Base-by-base conservation (phyloP, 1,140 invertebrate species). In the Andrena cerasifolii region DNA sequence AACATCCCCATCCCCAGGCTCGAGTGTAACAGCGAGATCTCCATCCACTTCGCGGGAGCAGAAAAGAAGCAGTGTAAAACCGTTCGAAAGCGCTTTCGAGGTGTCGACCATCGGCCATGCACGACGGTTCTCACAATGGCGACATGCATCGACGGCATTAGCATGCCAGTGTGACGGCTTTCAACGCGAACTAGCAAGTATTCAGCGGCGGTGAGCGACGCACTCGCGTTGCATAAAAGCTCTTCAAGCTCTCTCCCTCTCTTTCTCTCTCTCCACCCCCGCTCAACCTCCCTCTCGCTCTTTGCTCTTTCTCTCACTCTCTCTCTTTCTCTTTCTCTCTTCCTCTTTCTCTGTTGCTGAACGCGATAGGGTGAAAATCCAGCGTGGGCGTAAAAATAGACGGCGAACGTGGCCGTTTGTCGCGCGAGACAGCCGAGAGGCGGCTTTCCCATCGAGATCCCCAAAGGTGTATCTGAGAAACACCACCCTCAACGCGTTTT, bases 281-380 rank as follows among this genome's bases (percentile, higher is more conserved):
- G n/a, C n/a, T n/a, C n/a, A n/a, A n/a, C n/a, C n/a, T n/a, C n/a
- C n/a, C n/a, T n/a, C n/a, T n/a, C n/a, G n/a, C n/a, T n/a, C n/a
- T n/a, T n/a, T n/a, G n/a, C n/a, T n/a, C n/a, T n/a, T n/a, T n/a
- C n/a, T n/a, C n/a, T n/a, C n/a, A n/a, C n/a, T n/a, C n/a, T n/a
- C n/a, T n/a, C n/a, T n/a, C n/a, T n/a, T n/a, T n/a, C n/a, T n/a
- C n/a, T n/a, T n/a, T n/a, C n/a, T n/a, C n/a, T n/a, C n/a, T n/a
- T n/a, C n/a, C n/a, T n/a, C n/a, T n/a, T n/a, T n/a, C n/a, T n/a
- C n/a, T n/a, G n/a, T n/a, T n/a, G 16, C 3, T 58, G 14, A 70
- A 70, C 26, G 26, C 21, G 67, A 53, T 67, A 56, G 33, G 36
- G 12, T 66, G 47, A 36, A 51, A 51, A 66, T 51, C 28, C 63